Base-by-base conservation (phyloP, 2,888 invertebrate species). In the Ichneumoninae sp. region DNA sequence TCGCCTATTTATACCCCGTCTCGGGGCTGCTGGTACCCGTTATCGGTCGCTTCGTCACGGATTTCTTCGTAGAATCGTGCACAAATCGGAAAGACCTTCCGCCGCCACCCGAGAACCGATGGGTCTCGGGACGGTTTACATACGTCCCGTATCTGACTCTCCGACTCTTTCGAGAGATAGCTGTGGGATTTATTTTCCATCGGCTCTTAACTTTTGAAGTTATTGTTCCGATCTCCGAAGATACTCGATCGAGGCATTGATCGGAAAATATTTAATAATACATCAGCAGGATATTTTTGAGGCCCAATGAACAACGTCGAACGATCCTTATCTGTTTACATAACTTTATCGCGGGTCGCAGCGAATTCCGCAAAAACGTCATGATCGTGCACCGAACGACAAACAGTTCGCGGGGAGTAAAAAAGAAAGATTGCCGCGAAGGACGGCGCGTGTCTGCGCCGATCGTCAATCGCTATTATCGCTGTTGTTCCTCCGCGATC, bases 1-100 rank as follows among this genome's bases (percentile, higher is more conserved):
- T 36, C 50, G 30, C 77, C 71, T 81, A 86, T 87, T 87, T 86
- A 85, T 87, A 86, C 81, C 40, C 40, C n/a, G 62, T 69, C 60
- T 2, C 10, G 26, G 40, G 57, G n/a, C 36, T 40, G 8, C 19
- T 75, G 36, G 30, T 4, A 26, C 0, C 60, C 5, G 57, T 57
- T 57, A 57, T 57, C 57, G n/a, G 16, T 26, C 47, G 68, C 74
- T 82, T 26, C 50, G 44, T 69, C 44, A n/a, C 16, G 7, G 54
- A 10, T 16, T 82, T 85, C 80, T 65, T 82, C 65, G 76, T 80
- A 76, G 19, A 0, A 62, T 71, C 57, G 50, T 69, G 36, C 65
- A 78, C 62, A 52, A 57, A 66, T 19, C 52, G 19, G 30, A 40
- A 54, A 44, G 10, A 72, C 68, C 68, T 66, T 52, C 50, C 76